Evolutionary conservation across 2,797 vertebrate species (phyloP).

Genomic region (Periophthalmus magnuspinnatus): DNA sequence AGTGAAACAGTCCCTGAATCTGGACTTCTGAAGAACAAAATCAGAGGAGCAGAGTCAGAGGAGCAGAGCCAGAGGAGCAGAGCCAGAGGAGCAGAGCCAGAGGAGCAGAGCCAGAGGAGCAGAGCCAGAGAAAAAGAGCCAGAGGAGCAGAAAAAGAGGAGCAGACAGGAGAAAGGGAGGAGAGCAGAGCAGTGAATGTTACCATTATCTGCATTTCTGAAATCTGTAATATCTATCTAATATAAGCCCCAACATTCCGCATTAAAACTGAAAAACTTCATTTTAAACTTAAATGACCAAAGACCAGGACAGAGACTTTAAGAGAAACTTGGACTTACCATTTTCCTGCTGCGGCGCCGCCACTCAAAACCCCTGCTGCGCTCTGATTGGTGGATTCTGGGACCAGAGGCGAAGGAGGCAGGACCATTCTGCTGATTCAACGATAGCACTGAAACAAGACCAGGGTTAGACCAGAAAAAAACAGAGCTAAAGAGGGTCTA

Average conservation of each 20-base stretch:
- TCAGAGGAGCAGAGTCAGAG: not conserved
- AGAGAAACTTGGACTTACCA: conserved; percentile 75
- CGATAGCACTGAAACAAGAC: conserved; percentile 4
- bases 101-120: no score
- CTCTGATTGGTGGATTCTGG: conserved; percentile 76
- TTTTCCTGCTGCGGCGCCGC: conserved; percentile 72
- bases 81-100: not conserved
- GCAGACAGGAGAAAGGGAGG: not conserved
- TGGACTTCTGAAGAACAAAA: conserved; percentile 71
- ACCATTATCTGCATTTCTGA: not conserved
- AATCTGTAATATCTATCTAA: no score
- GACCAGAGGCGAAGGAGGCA: conserved; percentile 77
- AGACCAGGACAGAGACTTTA: not conserved
- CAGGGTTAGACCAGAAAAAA: not conserved
- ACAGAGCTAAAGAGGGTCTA: no score
- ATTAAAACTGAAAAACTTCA: not conserved
- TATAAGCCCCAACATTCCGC: no score
- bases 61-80: not conserved
- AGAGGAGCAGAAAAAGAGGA: not conserved
- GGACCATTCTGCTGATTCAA: conserved; percentile 80
- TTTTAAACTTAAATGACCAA: no score
- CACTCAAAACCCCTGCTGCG: conserved; percentile 72
- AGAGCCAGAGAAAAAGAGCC: no score
- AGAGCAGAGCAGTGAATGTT: not conserved
- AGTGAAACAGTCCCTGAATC: conserved; percentile 78